Evolutionary conservation across 2,113 vertebrate species (phyloP).

Genomic region (Sula dactylatra): DNA sequence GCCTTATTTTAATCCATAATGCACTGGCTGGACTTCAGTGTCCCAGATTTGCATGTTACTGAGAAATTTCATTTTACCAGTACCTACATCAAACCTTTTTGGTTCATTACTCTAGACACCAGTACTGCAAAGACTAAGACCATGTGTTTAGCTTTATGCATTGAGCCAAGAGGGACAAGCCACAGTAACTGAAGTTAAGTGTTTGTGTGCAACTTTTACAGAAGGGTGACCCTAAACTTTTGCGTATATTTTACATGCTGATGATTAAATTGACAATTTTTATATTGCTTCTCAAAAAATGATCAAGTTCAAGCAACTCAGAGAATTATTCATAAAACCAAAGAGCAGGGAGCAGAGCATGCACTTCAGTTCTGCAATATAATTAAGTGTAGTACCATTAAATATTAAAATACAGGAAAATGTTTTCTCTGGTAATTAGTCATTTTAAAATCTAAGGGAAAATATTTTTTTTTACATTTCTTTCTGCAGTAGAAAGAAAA

Average conservation of each 20-base stretch:
- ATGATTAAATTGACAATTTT: not conserved
- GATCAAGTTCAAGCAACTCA: not conserved
- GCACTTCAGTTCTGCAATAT: not conserved
- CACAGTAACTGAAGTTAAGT: not conserved
- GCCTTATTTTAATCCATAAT: not conserved
- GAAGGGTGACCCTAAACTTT: not conserved
- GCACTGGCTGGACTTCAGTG: not conserved
- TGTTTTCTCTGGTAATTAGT: constrained; percentile 52
- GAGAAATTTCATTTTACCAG: not conserved
- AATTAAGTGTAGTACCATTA: constrained; percentile 36
- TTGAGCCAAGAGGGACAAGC: not conserved
- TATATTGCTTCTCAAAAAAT: not conserved
- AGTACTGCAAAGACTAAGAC: not conserved
- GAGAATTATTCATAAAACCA: constrained; percentile 30
- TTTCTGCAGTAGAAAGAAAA: not conserved
- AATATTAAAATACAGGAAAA: constrained; percentile 50
- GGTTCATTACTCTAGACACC: not conserved
- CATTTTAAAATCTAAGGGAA: not conserved
- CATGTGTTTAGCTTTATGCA: not conserved
- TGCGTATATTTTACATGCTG: not conserved
- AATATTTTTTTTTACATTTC: not conserved
- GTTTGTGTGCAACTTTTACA: not conserved
- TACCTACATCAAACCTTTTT: not conserved
- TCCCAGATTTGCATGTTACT: not conserved
- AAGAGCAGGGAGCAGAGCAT: not conserved